Base-by-base conservation (phyloP, 2,797 vertebrate species). In the Spheniscus humboldti region DNA sequence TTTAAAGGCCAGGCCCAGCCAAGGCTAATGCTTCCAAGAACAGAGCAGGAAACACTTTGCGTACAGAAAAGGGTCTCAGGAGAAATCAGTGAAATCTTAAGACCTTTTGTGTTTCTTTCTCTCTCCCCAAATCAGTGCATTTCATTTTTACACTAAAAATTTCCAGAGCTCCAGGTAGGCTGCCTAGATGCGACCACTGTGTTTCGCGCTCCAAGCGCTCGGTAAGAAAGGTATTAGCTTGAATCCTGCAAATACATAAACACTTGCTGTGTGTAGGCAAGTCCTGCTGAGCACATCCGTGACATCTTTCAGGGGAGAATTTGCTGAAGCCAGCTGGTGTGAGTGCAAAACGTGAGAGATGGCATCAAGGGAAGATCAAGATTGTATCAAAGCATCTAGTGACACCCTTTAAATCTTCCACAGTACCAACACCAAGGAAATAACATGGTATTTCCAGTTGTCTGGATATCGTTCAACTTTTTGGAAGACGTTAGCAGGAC, bases 71-170 rank as follows among this genome's bases (percentile, higher is more conserved):
- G 73, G 24, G 76, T 96, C 94, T 94, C 87, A 0, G 91, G 96
- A 96, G 94, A 97, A 97, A 96, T 94, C 87, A 95, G 79, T 4
- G 82, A 92, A 90, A 79, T 96, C 97, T 96, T 88, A 94, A 94
- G 92, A 85, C 79, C 63, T 92, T 97, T 96, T 92, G 82, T 97
- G 85, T 71, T 86, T 53, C 85, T 76, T 86, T 81, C 85, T 88
- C 47, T 63, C 30, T 66, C 73, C 41, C 47, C 39, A 71, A 80
- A 86, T 78, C 18, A 27, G 67, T 1, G 11, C 2, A 15, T 37
- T 92, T 78, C 35, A 2, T 62, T 90, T 75, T 73, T 23, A 63
- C 7, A 10, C 10, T 24, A 56, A 69, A 59, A 60, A 52, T 76
- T 81, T 88, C 87, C 79, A 88, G 73, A 56, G 76, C 25, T 77